Evolutionary conservation across 2,888 invertebrate genomes (phyloP).

Genomic region (Oligia strigilis): DNA sequence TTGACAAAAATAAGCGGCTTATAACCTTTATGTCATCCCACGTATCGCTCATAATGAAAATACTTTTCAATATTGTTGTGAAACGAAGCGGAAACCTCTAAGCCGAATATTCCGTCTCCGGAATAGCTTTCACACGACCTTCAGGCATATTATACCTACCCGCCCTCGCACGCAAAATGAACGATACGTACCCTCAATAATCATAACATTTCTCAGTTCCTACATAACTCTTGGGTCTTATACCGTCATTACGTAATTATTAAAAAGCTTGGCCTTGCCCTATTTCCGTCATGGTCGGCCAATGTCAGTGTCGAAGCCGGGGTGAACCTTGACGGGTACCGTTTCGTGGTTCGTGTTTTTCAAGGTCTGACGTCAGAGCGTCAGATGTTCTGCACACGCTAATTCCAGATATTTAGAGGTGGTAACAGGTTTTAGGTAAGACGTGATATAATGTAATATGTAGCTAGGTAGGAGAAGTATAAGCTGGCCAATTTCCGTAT

Average conservation of each 20-base stretch:
- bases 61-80: conserved; percentile 24
- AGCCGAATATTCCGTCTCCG: conserved; percentile 7
- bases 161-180: conserved; percentile 23
- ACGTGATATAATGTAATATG: conserved; percentile 8
- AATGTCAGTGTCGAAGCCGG: conserved; percentile 77
- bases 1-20: conserved; percentile 1
- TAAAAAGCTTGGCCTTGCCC: conserved; percentile 75
- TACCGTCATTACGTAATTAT: conserved; percentile 65
- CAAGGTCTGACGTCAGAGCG: conserved; percentile 59
- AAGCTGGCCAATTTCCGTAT: background rate
- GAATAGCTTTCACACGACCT: conserved; percentile 29
- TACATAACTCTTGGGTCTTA: conserved; percentile 31
- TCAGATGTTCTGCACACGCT: conserved; percentile 57
- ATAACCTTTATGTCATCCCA: background rate
- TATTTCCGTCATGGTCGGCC: conserved; percentile 77
- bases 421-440: conserved; percentile 39
- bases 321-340: conserved; percentile 62
- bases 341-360: conserved; percentile 62
- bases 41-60: conserved; percentile 9
- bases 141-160: conserved; percentile 22
- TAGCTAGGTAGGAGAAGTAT: background rate
- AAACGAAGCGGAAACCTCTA: conserved; percentile 6
- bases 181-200: conserved; percentile 33
- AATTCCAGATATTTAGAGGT: conserved; percentile 50
- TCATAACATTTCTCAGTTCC: conserved; percentile 38